Evolutionary conservation across 2,888 invertebrate genomes (phyloP).

Genomic region (Neria commutata): DNA sequence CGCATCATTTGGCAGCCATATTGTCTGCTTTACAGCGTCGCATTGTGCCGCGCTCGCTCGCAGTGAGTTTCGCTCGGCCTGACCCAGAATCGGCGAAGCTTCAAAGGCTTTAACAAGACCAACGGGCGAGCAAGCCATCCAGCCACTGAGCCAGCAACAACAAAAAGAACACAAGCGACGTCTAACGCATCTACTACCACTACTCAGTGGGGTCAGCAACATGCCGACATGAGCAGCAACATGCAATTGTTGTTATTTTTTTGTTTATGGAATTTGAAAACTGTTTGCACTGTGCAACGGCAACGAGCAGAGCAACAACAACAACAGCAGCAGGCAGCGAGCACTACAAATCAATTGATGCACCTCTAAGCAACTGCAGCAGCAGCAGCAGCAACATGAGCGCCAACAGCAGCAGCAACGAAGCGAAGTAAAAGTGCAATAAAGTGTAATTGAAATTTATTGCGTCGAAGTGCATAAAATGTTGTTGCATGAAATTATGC

Average conservation of each 20-base stretch:
- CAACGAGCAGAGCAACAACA: constrained; percentile 1
- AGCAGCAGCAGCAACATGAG: background rate
- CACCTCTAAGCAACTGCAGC: background rate
- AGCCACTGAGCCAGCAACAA: constrained; percentile 3
- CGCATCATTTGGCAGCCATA: constrained; percentile 4
- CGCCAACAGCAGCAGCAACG: background rate
- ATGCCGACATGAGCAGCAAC: background rate
- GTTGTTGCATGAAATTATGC: constrained; percentile 27
- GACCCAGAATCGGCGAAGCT: constrained; percentile 18
- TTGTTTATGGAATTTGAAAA: constrained; percentile 1
- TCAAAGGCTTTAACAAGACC: constrained; percentile 11
- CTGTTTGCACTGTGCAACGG: background rate
- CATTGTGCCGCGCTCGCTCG: background rate
- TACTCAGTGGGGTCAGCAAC: background rate
- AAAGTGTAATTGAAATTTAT: constrained; percentile 58
- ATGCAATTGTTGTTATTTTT: background rate
- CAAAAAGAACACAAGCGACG: background rate
- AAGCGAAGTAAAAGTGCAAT: constrained; percentile 49
- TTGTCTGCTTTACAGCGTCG: background rate
- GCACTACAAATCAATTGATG: constrained; percentile 16
- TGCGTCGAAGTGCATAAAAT: constrained; percentile 45
- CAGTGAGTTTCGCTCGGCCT: background rate
- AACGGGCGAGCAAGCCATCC: too few relatives aligned
- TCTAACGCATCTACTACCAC: background rate
- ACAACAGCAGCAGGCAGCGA: constrained; percentile 5